These are phyloP conservation scores for Falco novaeseelandiae DNA, from an alignment of 2,797 vertebrate species.

Conservation along the genomic window DNA sequence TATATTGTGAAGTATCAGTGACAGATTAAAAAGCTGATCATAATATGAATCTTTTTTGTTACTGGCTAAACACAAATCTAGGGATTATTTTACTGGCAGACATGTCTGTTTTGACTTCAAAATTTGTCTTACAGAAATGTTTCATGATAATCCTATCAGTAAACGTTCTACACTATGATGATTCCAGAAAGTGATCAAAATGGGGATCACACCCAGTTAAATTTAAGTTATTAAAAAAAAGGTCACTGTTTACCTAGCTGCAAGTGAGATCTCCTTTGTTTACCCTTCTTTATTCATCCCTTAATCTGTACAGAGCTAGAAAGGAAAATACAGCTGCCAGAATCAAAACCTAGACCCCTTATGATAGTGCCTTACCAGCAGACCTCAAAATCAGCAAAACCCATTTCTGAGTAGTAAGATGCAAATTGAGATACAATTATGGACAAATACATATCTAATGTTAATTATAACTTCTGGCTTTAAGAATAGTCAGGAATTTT, in stretches of 20 bases:
- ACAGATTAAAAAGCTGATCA: neutral
- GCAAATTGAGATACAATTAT: neutral
- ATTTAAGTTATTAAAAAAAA: neutral
- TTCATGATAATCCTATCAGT: neutral
- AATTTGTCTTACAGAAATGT: neutral
- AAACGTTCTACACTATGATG: neutral
- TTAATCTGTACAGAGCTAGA: neutral
- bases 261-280: neutral
- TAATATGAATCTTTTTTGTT: neutral
- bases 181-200: neutral
- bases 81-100: neutral
- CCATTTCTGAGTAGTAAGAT: neutral
- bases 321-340: neutral
- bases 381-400: neutral
- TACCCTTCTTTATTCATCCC: neutral
- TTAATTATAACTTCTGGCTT: neutral
- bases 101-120: neutral
- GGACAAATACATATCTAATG: neutral
- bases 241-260: neutral
- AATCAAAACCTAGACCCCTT: neutral
- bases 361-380: neutral
- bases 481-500: neutral
- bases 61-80: neutral
- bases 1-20: neutral
- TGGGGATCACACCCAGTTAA: neutral